Percentiles rank a stretch among this genome's conserved stretches.
These are phyloP conservation scores for Drosophila saltans DNA, from an alignment of 1,140 invertebrate species.

Conservation along the genomic window DNA sequence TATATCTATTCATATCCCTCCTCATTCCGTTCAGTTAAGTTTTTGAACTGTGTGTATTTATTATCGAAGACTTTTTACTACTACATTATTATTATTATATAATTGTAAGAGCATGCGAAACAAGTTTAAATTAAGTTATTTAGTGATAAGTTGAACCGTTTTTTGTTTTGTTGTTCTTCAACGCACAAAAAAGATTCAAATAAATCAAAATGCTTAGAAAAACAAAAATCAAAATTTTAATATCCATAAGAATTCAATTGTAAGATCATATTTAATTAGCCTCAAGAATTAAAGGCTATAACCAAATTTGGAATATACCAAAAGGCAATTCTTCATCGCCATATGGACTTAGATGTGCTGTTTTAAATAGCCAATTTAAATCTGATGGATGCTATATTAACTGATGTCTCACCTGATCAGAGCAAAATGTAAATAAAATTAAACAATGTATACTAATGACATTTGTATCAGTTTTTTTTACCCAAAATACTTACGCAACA, in stretches of 20 bases:
- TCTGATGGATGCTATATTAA: too few relatives aligned
- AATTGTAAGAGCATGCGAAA: slow-evolving; percentile 64
- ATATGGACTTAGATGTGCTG: too few relatives aligned
- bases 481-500: too few relatives aligned
- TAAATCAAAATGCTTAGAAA: slow-evolving; percentile 53
- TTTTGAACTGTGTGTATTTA: slow-evolving; percentile 61
- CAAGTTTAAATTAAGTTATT: slow-evolving; percentile 71
- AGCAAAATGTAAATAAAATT: too few relatives aligned
- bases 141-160: slow-evolving; percentile 64
- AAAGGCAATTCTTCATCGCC: not conserved
- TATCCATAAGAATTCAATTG: not conserved
- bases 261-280: not conserved
- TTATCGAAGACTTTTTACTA: slow-evolving; percentile 67
- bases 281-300: not conserved
- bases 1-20: slow-evolving; percentile 1
- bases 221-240: not conserved
- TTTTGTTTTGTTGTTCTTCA: slow-evolving; percentile 64
- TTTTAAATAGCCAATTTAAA: too few relatives aligned
- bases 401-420: too few relatives aligned
- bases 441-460: too few relatives aligned
- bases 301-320: not conserved
- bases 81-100: slow-evolving; percentile 60
- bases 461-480: too few relatives aligned
- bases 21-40: slow-evolving; percentile 65
- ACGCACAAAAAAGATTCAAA: slow-evolving; percentile 69